A percentile compares a stretch with the other conserved stretches of the same genome.
phyloP scores from a whole-genome alignment of 2,888 invertebrate genomes.

The Fissipunctia ypsillon region DNA sequence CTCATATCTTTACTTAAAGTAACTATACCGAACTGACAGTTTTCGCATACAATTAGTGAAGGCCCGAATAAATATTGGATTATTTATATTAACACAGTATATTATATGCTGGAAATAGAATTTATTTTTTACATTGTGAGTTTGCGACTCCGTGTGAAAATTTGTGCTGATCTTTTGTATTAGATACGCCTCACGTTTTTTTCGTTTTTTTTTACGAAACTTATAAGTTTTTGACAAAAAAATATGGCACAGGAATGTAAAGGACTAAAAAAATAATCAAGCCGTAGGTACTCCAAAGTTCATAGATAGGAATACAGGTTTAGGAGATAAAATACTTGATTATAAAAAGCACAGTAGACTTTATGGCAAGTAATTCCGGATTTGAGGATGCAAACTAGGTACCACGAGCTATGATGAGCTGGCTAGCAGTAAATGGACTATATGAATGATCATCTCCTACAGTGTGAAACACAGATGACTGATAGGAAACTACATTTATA shows the following conservation, averaged over 20 bases:
- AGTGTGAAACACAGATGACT: neutral
- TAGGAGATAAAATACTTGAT: constrained; percentile 4
- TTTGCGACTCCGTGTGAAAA: constrained; percentile 55
- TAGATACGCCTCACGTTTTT: constrained; percentile 5
- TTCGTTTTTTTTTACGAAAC: constrained; percentile 25
- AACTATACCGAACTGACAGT: constrained; percentile 62
- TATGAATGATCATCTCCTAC: neutral
- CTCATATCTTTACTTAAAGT: constrained; percentile 67
- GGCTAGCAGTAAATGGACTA: constrained; percentile 16
- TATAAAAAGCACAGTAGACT: neutral
- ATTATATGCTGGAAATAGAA: constrained; percentile 22
- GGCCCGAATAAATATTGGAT: constrained; percentile 65
- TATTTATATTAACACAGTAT: constrained; percentile 42
- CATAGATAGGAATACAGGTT: constrained; percentile 23
- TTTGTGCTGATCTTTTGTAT: constrained; percentile 43
- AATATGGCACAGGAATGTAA: neutral
- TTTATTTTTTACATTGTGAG: constrained; percentile 29
- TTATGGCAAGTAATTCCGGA: constrained; percentile 35
- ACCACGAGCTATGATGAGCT: constrained; percentile 27
- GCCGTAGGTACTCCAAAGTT: neutral
- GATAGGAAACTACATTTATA: neutral
- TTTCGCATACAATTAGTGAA: constrained; percentile 69
- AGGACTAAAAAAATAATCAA: neutral
- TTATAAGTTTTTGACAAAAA: neutral
- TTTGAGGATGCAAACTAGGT: constrained; percentile 27